Percentiles rank a stretch among this genome's conserved stretches.
Conservation (phyloP, 2,888 invertebrate species). For the Protula sp. region DNA sequence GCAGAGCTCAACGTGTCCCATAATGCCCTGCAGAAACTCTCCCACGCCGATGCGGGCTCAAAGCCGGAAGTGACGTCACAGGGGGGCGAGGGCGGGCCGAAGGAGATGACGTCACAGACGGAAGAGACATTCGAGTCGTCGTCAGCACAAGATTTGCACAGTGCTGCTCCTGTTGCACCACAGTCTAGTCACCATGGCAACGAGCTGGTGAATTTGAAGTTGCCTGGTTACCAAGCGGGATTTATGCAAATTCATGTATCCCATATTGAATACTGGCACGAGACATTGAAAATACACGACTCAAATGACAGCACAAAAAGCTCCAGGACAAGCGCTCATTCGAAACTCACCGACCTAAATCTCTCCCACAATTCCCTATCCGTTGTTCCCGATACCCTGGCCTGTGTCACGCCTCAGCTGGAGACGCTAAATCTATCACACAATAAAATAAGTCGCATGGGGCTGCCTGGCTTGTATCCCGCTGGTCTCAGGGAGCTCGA, state of each 20-base stretch:
- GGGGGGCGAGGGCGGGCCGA: too few species aligned
- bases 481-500: constrained; percentile 83
- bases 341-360: constrained; percentile 61
- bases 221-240: too few species aligned
- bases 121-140: not conserved
- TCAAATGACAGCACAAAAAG: not conserved
- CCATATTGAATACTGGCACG: too few species aligned
- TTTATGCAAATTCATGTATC: too few species aligned
- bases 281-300: too few species aligned
- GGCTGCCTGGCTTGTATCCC: constrained; percentile 55
- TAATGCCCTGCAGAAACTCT: constrained; percentile 75
- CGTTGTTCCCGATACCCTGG: constrained; percentile 77
- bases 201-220: too few species aligned
- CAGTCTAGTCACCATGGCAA: not conserved
- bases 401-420: constrained; percentile 83
- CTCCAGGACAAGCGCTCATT: not conserved
- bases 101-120: too few species aligned
- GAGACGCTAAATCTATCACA: constrained; percentile 85
- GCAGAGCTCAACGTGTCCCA: constrained; percentile 83
- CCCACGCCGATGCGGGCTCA: not conserved
- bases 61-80: not conserved
- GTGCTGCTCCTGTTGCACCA: constrained; percentile 7
- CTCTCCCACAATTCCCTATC: constrained; percentile 86
- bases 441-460: constrained; percentile 70
- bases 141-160: constrained; percentile 23